phyloP scores from a whole-genome alignment of 2,113 vertebrate genomes.

The Peromyscus californicus region DNA sequence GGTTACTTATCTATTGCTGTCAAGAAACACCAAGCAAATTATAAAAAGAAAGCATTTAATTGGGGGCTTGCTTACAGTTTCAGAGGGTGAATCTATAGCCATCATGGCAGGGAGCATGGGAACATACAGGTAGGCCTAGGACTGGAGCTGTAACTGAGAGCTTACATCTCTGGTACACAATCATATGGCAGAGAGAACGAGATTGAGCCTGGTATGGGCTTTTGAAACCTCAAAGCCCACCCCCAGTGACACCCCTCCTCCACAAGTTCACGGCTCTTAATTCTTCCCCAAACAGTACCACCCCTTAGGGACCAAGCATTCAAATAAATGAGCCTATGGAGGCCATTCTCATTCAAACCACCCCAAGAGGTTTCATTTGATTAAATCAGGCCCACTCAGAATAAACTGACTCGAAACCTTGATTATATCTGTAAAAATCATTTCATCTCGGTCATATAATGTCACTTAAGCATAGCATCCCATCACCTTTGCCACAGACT shows the following conservation, averaged over 20 bases:
- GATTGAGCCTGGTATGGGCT: neutral
- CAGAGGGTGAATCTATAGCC: neutral
- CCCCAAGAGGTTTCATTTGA: neutral
- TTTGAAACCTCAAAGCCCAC: neutral
- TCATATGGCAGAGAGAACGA: neutral
- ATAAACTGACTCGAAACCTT: neutral
- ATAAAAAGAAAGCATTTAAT: neutral
- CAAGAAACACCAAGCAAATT: neutral
- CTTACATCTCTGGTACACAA: neutral
- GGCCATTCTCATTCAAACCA: too few relatives aligned
- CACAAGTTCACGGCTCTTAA: neutral
- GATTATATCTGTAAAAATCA: conserved; percentile 18
- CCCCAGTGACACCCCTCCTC: neutral
- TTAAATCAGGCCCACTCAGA: neutral
- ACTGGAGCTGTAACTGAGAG: neutral
- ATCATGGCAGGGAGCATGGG: neutral
- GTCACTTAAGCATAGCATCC: neutral
- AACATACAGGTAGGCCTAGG: neutral
- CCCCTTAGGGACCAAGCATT: neutral
- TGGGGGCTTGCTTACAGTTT: neutral
- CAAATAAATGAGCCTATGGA: neutral
- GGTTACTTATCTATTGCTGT: neutral
- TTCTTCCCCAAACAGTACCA: neutral
- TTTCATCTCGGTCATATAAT: neutral
- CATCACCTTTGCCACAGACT: neutral